These are phyloP conservation scores for Tholera decimalis DNA, from an alignment of 2,888 invertebrate species.

Conservation along the genomic window DNA sequence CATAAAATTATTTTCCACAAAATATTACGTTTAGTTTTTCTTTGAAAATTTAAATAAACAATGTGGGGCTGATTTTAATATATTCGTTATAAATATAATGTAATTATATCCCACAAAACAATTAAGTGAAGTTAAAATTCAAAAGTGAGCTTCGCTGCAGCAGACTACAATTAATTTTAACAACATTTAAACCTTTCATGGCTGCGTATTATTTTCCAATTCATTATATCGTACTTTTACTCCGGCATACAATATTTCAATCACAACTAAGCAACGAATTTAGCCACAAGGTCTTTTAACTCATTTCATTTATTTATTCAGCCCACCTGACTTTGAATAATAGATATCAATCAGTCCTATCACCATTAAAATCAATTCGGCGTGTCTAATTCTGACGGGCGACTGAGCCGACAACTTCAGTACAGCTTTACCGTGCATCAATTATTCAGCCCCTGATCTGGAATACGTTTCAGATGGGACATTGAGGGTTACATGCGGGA, in stretches of 20 bases:
- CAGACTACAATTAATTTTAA: background rate
- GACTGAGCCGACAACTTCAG: slow-evolving; percentile 61
- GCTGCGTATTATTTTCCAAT: slow-evolving; percentile 13
- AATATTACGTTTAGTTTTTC: slow-evolving; percentile 37
- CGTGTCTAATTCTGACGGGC: slow-evolving; percentile 38
- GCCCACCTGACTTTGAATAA: slow-evolving; percentile 46
- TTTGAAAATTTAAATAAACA: slow-evolving; percentile 22
- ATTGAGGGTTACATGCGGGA: background rate
- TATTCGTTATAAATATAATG: background rate
- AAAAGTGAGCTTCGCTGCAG: background rate
- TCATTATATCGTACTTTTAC: background rate
- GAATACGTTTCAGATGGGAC: slow-evolving; percentile 41
- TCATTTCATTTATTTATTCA: slow-evolving; percentile 33
- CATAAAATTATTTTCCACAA: slow-evolving; percentile 32
- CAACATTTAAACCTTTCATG: slow-evolving; percentile 5
- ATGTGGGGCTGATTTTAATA: slow-evolving; percentile 40
- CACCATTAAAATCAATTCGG: slow-evolving; percentile 26
- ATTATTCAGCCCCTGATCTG: slow-evolving; percentile 46
- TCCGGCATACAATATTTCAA: background rate
- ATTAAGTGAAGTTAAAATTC: background rate
- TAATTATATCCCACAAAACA: background rate
- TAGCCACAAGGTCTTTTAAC: slow-evolving; percentile 1
- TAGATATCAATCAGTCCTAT: slow-evolving; percentile 52
- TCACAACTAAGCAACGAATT: background rate
- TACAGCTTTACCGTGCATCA: slow-evolving; percentile 65